Percentiles rank a stretch among this genome's conserved stretches.
phyloP scores from a whole-genome alignment of 1,140 invertebrate genomes.

The Sinonovacula constricta region DNA sequence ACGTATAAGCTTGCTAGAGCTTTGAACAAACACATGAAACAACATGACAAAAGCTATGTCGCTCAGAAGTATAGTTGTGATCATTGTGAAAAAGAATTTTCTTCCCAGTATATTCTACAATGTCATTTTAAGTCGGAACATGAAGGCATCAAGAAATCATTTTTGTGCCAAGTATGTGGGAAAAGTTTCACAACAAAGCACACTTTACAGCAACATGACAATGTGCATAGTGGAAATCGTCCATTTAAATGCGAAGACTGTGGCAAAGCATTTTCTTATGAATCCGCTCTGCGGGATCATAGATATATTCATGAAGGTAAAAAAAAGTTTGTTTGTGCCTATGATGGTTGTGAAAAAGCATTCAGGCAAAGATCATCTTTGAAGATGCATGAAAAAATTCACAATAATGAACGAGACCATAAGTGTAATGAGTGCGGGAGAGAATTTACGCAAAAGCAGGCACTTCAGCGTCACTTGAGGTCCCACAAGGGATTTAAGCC shows the following conservation, averaged over 20 bases:
- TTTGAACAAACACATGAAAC: conserved; percentile 62
- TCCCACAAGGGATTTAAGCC: conserved; percentile 97
- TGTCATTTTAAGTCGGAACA: conserved; percentile 65
- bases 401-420: conserved; percentile 62
- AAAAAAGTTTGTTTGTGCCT: conserved; percentile 63
- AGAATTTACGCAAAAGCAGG: conserved; percentile 74
- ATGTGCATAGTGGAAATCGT: conserved; percentile 66
- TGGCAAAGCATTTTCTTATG: conserved; percentile 67
- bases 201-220: conserved; percentile 64
- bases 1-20: conserved; percentile 64
- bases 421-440: conserved; percentile 68
- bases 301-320: conserved; percentile 60
- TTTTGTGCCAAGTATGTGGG: conserved; percentile 69
- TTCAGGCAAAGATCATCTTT: conserved; percentile 79
- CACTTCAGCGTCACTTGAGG: conserved; percentile 84
- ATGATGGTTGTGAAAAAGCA: conserved; percentile 84
- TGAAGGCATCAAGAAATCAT: conserved; percentile 58
- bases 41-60: conserved; percentile 57
- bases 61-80: conserved; percentile 58
- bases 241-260: conserved; percentile 69
- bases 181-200: conserved; percentile 71
- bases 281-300: conserved; percentile 69
- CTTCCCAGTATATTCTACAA: conserved; percentile 58
- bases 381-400: conserved; percentile 71
- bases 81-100: conserved; percentile 64